Conservation (phyloP, 2,797 vertebrate species). For the Phrynocephalus vlangalii region DNA sequence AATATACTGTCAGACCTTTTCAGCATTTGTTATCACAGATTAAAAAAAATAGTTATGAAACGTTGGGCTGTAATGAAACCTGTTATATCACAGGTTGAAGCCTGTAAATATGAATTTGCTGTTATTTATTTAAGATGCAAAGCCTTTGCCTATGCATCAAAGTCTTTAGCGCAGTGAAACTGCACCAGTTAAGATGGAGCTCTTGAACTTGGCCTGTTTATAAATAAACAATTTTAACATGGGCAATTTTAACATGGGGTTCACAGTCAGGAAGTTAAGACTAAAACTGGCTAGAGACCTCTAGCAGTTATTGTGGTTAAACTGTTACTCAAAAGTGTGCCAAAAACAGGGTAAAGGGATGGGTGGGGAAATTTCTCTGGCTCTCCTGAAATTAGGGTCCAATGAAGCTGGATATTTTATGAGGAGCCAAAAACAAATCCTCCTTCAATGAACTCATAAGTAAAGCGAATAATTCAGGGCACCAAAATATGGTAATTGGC, state of each 20-base stretch:
- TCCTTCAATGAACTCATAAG: not conserved
- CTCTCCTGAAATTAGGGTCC: not conserved
- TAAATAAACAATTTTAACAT: conserved; percentile 67
- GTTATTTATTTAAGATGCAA: conserved; percentile 68
- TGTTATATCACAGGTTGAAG: conserved; percentile 56
- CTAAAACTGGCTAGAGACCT: conserved; percentile 63
- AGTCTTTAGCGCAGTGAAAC: conserved; percentile 62
- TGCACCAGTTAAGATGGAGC: conserved; percentile 52
- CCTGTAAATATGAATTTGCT: conserved; percentile 69
- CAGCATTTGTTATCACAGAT: conserved; percentile 61
- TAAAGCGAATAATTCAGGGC: not conserved
- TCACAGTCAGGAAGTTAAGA: conserved; percentile 55
- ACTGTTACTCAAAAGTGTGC: conserved; percentile 23
- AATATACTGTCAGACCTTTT: conserved; percentile 33
- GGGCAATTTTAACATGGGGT: conserved; percentile 56
- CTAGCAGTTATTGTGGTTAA: conserved; percentile 23
- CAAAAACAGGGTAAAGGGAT: not conserved
- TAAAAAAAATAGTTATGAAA: conserved; percentile 61
- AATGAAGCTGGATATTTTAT: not conserved
- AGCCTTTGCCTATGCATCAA: conserved; percentile 61
- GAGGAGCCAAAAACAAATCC: not conserved
- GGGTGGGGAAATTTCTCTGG: rapidly evolving
- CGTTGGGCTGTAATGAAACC: conserved; percentile 60
- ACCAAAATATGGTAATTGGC: not conserved
- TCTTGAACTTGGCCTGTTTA: conserved; percentile 65